Evolutionary conservation across 2,888 invertebrate genomes (phyloP).

Genomic region (Sphinx pinastri): DNA sequence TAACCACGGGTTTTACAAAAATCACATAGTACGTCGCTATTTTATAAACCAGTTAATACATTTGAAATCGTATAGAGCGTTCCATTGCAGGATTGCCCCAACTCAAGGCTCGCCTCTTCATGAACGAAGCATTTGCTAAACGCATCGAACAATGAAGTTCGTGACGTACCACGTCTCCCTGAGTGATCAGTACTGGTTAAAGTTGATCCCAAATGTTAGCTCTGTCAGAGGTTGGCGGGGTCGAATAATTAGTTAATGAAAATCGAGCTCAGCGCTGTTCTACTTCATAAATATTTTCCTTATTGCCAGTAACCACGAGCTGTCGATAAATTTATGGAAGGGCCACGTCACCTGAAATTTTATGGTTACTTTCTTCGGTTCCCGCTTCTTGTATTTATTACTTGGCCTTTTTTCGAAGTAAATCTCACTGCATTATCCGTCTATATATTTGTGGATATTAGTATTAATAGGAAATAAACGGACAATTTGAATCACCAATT

Average conservation of each 20-base stretch:
- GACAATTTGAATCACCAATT: not conserved
- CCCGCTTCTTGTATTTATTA: conserved; percentile 67
- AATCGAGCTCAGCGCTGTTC: conserved; percentile 66
- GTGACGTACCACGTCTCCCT: too few species aligned
- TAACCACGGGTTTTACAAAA: too few species aligned
- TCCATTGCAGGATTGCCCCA: too few species aligned
- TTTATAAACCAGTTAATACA: too few species aligned
- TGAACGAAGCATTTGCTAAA: too few species aligned
- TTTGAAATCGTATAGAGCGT: too few species aligned
- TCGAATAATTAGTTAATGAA: conserved; percentile 79
- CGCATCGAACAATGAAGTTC: too few species aligned
- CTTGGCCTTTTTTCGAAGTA: conserved; percentile 37
- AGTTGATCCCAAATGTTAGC: conserved; percentile 12
- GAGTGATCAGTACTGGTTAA: not conserved
- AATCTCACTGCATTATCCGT: conserved; percentile 18
- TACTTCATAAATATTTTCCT: conserved; percentile 81
- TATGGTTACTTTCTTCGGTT: conserved; percentile 73
- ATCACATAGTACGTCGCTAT: too few species aligned
- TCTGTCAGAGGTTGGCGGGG: conserved; percentile 32
- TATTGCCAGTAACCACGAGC: conserved; percentile 81
- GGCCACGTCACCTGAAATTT: conserved; percentile 80
- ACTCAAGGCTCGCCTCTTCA: too few species aligned
- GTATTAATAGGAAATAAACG: not conserved
- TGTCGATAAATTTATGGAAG: conserved; percentile 82
- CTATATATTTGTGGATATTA: not conserved